phyloP scores from a whole-genome alignment of 2,113 vertebrate genomes.

The Erinaceus europaeus region DNA sequence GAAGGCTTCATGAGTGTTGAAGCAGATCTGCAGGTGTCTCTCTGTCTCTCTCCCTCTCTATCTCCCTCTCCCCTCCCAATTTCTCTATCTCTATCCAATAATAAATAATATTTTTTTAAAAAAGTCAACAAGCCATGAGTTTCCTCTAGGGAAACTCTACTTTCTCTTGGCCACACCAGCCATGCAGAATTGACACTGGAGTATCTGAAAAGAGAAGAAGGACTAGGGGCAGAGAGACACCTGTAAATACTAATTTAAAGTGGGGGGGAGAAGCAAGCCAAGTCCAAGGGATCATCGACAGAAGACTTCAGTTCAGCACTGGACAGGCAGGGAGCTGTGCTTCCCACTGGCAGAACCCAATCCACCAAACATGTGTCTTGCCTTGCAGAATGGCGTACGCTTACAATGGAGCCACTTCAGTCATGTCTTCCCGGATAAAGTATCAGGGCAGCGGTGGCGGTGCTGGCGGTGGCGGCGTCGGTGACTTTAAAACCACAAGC shows the following conservation, averaged over 20 bases:
- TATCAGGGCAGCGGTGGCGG: constrained; percentile 78
- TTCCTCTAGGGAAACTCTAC: background rate
- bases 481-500: constrained; percentile 73
- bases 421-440: constrained; percentile 85
- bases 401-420: constrained; percentile 85
- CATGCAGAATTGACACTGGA: background rate
- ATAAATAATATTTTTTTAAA: no score
- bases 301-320: background rate
- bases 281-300: background rate
- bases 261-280: background rate
- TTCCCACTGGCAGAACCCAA: no score
- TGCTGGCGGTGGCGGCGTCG: no score
- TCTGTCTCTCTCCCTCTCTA: no score
- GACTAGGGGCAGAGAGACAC: no score
- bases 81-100: no score
- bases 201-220: background rate
- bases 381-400: constrained; percentile 81
- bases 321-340: background rate
- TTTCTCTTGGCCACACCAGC: background rate
- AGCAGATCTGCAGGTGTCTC: no score
- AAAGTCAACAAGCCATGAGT: background rate
- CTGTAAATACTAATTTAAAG: no score
- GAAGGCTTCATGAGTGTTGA: no score
- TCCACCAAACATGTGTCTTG: constrained; percentile 47
- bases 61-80: no score